These are phyloP conservation scores for Lycopodina hypogea DNA, from an alignment of 37 sponge, comb jelly and placozoan species.

Conservation along the genomic window DNA sequence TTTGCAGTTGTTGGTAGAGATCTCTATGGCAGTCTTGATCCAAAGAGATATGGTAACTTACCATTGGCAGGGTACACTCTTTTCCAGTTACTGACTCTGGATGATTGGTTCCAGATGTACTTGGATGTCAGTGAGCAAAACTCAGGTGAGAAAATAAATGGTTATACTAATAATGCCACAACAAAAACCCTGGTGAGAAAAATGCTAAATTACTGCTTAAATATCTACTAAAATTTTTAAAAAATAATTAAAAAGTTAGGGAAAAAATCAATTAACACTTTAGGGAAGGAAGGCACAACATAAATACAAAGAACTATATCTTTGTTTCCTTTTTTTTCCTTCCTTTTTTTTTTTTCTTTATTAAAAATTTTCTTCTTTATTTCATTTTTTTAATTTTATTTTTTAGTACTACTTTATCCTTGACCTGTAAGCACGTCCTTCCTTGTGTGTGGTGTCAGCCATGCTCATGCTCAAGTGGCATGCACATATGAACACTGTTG, in stretches of 20 bases:
- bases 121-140: conserved; percentile 42
- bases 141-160: conserved; percentile 24
- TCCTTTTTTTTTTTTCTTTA: no score
- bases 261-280: no score
- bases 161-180: not conserved
- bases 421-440: no score
- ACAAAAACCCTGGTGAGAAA: not conserved
- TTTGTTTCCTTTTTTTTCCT: no score
- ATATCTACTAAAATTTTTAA: no score
- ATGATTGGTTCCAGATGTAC: conserved; percentile 90
- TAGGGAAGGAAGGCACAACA: not conserved
- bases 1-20: conserved; percentile 91
- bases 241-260: no score
- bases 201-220: not conserved
- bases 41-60: conserved; percentile 80
- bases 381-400: no score
- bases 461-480: no score
- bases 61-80: conserved; percentile 72
- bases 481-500: no score
- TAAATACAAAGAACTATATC: not conserved
- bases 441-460: no score
- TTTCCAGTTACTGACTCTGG: conserved; percentile 89
- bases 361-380: no score
- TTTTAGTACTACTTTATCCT: no score
- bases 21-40: conserved; percentile 74